phyloP scores from a whole-genome alignment of 1,140 invertebrate species.

The Saxidomus purpurata region DNA sequence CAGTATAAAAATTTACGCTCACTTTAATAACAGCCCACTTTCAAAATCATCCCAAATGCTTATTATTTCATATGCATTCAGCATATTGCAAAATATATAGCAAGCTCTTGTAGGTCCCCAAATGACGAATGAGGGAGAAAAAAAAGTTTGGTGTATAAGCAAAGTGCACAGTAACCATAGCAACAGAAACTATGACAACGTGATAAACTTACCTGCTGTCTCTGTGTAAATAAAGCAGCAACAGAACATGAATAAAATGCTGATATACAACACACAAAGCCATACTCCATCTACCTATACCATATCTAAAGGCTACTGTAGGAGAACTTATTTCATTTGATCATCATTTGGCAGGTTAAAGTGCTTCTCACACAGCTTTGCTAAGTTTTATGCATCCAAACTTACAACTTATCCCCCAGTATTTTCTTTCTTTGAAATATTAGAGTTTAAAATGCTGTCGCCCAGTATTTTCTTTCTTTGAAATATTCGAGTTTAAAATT shows the following conservation, averaged over 20 bases:
- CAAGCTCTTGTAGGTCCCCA: background rate
- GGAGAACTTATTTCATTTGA: background rate
- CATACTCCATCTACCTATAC: background rate
- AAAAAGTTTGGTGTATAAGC: conserved; percentile 23
- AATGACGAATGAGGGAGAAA: background rate
- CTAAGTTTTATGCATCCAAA: too few relatives aligned
- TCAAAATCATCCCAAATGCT: too few relatives aligned
- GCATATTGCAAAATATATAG: background rate
- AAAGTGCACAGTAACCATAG: conserved; percentile 47
- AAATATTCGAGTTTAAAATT: too few relatives aligned
- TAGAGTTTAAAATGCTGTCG: too few relatives aligned
- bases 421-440: too few relatives aligned
- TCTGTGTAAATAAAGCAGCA: conserved; percentile 53
- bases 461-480: too few relatives aligned
- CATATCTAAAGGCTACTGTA: background rate
- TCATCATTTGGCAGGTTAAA: too few relatives aligned
- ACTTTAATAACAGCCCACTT: too few relatives aligned
- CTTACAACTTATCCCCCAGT: too few relatives aligned
- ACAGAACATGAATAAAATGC: conserved; percentile 16
- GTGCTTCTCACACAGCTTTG: too few relatives aligned
- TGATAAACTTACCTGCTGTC: conserved; percentile 61
- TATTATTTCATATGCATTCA: too few relatives aligned
- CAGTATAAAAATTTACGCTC: background rate
- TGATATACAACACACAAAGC: conserved; percentile 24
- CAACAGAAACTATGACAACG: conserved; percentile 48